Evolutionary conservation across 2,113 vertebrate genomes (phyloP), one percentile per base, ranked within the genome.

Genomic region (Indri indri): DNA sequence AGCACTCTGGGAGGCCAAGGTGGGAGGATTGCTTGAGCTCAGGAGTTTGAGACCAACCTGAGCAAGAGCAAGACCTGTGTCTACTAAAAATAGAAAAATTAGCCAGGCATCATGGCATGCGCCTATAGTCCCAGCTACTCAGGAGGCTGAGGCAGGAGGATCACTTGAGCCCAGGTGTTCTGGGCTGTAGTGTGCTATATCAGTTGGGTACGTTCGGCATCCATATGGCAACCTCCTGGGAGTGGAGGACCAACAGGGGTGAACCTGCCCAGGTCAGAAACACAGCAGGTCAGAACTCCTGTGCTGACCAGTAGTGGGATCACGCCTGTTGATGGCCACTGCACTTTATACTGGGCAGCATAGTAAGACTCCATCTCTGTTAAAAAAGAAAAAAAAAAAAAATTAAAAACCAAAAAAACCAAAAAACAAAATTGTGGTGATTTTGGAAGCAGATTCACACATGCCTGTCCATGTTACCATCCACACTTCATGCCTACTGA

Each of bases 401-500:
- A 59, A 22, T 57, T 57, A 59, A 59, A 59, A 59, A 59, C 17
- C 18, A 13, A 40, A 30, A 22, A 14, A 32, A 27, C 13, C 30
- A 32, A 32, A 68, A n/a, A 68, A 68, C 68, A 37, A 73, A 71
- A 65, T n/a, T 37, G 2, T 40, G 12, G 8, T 65, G 32, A 32
- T 65, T 80, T 40, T 34, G 57, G 66, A 94, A 81, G 50, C 70
- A 79, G 88, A 74, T 83, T 25, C 54, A 70, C 23, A 45, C 23
- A 2, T 6, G 22, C 30, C 30, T 10, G 0, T 52, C 40, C 27
- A 40, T 0, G 2, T 59, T n/a, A 1, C 37, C 18, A 3, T 54
- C 25, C 17, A 59, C 1, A 70, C 1, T 30, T 12, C 13, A 6
- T 37, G 40, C 47, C 71, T 79, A 0, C 1, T 14, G 65, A 87